These are phyloP conservation scores for Takifugu rubripes DNA, from an alignment of 2,797 vertebrate genomes.

Conservation along the genomic window DNA sequence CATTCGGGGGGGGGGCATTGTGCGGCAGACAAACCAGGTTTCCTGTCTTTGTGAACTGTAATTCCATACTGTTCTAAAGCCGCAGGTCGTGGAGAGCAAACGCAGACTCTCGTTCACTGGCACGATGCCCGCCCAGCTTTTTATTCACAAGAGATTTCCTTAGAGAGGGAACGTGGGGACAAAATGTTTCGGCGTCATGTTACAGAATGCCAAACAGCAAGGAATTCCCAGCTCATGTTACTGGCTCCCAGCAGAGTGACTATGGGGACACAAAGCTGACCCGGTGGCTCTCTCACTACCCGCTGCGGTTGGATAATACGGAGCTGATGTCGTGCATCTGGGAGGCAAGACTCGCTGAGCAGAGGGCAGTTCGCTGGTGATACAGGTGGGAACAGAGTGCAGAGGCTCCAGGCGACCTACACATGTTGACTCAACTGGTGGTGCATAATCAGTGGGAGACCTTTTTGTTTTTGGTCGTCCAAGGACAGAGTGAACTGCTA, in stretches of 20 bases:
- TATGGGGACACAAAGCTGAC: conserved; percentile 44
- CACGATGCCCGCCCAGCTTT: conserved; percentile 55
- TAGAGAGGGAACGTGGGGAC: conserved; percentile 68
- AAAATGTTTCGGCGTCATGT: conserved; percentile 68
- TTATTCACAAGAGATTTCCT: conserved; percentile 67
- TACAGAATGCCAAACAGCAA: conserved; percentile 69
- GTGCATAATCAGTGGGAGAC: conserved; percentile 47
- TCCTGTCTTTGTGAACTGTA: conserved; percentile 60
- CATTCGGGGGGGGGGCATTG: conserved; percentile 38
- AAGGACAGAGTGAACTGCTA: conserved; percentile 64
- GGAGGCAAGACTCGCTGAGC: conserved; percentile 41
- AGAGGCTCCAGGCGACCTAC: conserved; percentile 25
- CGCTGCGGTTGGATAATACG: conserved; percentile 48
- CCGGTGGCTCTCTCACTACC: conserved; percentile 39
- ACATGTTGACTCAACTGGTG: conserved; percentile 62
- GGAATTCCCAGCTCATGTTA: conserved; percentile 75
- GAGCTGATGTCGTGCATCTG: conserved; percentile 50
- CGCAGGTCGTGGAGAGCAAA: conserved; percentile 48
- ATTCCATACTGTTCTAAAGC: conserved; percentile 62
- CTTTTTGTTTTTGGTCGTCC: conserved; percentile 25
- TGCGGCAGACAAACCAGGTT: conserved; percentile 36
- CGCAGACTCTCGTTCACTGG: conserved; percentile 62
- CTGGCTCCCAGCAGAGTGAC: conserved; percentile 55
- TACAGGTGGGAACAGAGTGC: conserved; percentile 57
- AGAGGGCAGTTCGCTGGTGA: conserved; percentile 40